Evolutionary conservation across 2,888 invertebrate genomes (phyloP).

Genomic region (Lapara coniferarum): DNA sequence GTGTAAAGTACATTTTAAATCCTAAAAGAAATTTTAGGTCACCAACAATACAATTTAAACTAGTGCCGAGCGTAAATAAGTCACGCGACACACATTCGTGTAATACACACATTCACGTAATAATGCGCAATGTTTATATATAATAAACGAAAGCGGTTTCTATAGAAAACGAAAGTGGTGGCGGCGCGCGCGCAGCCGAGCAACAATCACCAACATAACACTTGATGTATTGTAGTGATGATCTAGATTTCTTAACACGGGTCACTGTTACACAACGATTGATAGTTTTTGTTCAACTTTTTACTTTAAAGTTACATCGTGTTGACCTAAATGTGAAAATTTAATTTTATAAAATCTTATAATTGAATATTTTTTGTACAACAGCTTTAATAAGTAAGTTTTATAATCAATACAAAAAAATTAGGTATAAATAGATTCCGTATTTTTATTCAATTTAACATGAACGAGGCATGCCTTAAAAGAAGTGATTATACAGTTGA

Average conservation of each 20-base stretch:
- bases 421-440: background rate
- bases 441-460: background rate
- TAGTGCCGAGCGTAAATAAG: background rate
- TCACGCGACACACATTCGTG: background rate
- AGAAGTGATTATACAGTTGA: background rate
- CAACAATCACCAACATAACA: background rate
- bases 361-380: background rate
- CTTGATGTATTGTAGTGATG: background rate
- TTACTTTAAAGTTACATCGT: background rate
- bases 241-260: conserved; percentile 15
- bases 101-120: conserved; percentile 16
- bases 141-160: conserved; percentile 19
- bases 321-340: conserved; percentile 3
- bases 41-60: background rate
- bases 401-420: too few species aligned
- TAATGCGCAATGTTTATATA: conserved; percentile 18
- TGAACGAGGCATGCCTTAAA: background rate
- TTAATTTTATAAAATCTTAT: background rate
- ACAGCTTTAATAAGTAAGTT: too few species aligned
- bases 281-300: conserved; percentile 1
- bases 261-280: background rate
- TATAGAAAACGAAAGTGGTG: conserved; percentile 16
- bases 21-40: too few species aligned
- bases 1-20: too few species aligned
- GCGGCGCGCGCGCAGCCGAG: background rate